These are phyloP conservation scores for Setipinna tenuifilis DNA, from an alignment of 2,797 vertebrate genomes.

Conservation along the genomic window DNA sequence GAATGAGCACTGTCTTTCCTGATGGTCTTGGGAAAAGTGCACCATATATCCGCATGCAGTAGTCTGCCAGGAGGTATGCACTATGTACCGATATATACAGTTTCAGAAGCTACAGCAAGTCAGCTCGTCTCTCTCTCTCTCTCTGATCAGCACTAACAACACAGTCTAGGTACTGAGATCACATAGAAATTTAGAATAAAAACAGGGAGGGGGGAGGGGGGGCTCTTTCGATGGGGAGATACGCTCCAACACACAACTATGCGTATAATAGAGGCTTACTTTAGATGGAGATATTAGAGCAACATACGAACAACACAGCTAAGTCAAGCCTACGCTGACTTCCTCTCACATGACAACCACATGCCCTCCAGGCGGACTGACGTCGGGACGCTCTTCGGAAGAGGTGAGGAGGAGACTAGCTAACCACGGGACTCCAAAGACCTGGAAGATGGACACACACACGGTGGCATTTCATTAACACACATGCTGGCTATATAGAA, in stretches of 20 bases:
- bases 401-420: conserved; percentile 42
- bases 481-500: background rate
- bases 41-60: background rate
- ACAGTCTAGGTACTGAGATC: background rate
- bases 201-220: background rate
- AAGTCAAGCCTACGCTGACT: conserved; percentile 67
- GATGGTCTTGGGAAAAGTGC: background rate
- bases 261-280: conserved; percentile 13
- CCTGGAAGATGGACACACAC: conserved; percentile 63
- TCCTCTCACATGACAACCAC: conserved; percentile 54
- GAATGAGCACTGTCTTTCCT: background rate
- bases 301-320: conserved; percentile 62
- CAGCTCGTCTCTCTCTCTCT: background rate
- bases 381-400: conserved; percentile 49
- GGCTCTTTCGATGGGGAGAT: background rate
- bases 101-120: conserved; percentile 18
- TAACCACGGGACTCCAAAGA: conserved; percentile 89
- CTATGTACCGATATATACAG: conserved; percentile 17
- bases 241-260: conserved; percentile 20
- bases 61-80: conserved; percentile 23
- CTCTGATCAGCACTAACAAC: conserved; percentile 3
- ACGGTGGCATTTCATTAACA: background rate
- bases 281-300: conserved; percentile 50
- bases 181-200: conserved; percentile 3
- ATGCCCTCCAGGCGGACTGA: conserved; percentile 62